These are phyloP conservation scores for Channallabes apus DNA, from an alignment of 2,797 vertebrate species.

Conservation along the genomic window DNA sequence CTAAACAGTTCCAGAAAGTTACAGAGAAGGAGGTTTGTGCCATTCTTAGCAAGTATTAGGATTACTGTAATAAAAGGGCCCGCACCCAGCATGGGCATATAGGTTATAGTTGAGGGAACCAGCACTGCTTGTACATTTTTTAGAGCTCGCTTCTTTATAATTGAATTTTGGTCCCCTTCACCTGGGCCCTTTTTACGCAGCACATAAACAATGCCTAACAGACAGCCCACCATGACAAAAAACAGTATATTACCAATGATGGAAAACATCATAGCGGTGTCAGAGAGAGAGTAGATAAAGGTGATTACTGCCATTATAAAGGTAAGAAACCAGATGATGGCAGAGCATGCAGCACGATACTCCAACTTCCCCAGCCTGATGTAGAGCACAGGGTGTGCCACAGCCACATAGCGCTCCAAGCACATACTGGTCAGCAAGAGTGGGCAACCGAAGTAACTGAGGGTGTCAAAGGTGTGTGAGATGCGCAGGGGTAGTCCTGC, in stretches of 20 bases:
- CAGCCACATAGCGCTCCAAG: constrained; percentile 63
- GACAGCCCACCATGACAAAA: constrained; percentile 1
- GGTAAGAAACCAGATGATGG: constrained; percentile 11
- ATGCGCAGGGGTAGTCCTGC: background rate
- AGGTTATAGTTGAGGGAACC: background rate
- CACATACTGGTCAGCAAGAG: constrained; percentile 69
- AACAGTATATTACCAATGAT: background rate
- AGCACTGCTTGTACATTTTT: background rate
- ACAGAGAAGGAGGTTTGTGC: constrained; percentile 3
- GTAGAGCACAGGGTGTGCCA: constrained; percentile 59
- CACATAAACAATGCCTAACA: constrained; percentile 4
- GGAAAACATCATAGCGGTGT: background rate
- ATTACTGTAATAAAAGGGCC: constrained; percentile 1
- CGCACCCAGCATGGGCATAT: background rate
- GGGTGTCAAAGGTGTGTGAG: constrained; percentile 20
- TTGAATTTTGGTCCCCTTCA: background rate
- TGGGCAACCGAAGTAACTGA: constrained; percentile 63
- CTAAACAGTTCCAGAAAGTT: constrained; percentile 36
- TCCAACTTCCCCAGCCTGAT: constrained; percentile 48
- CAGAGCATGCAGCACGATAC: too few species aligned
- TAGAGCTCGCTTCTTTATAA: constrained; percentile 1
- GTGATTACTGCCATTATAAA: background rate
- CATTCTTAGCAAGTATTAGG: background rate
- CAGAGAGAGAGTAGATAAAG: background rate
- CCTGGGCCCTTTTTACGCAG: constrained; percentile 37